Conservation (phyloP, 2,797 vertebrate genomes). For the Synaphobranchus kaupii region DNA sequence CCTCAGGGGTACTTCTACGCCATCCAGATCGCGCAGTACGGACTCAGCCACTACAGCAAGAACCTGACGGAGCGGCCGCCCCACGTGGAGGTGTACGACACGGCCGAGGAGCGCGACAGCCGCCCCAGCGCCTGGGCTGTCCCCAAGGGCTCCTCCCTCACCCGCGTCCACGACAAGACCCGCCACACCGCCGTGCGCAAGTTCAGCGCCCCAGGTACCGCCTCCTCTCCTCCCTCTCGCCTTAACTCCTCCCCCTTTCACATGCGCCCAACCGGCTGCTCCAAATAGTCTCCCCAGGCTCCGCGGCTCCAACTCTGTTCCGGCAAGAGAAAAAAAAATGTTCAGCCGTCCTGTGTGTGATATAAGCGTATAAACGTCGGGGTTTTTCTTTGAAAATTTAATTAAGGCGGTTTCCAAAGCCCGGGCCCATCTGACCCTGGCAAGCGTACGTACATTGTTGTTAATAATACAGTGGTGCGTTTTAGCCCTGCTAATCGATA, state of each 20-base stretch:
- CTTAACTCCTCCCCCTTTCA: not conserved
- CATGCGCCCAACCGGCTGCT: not conserved
- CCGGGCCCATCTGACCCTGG: constrained; percentile 11
- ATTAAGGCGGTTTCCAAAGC: not conserved
- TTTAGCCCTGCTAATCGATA: constrained; percentile 69
- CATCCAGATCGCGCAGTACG: constrained; percentile 98
- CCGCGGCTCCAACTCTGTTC: not conserved
- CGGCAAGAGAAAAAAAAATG: not conserved
- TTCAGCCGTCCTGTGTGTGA: not conserved
- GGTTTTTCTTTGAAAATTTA: not conserved
- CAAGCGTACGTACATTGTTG: constrained; percentile 42
- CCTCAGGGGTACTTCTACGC: constrained; percentile 99
- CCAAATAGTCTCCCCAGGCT: not conserved
- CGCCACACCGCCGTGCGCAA: constrained; percentile 80
- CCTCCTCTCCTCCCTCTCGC: not conserved
- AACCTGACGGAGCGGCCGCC: constrained; percentile 94
- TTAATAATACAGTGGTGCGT: constrained; percentile 70
- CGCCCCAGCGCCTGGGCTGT: constrained; percentile 75
- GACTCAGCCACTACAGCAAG: constrained; percentile 97
- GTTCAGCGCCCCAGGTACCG: constrained; percentile 86
- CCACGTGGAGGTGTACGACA: constrained; percentile 88
- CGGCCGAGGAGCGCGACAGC: constrained; percentile 78
- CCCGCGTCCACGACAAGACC: constrained; percentile 77
- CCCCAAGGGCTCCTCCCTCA: constrained; percentile 83
- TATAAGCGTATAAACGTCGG: not conserved